Base-by-base conservation (phyloP, 2,888 invertebrate genomes). In the Meghimatium bilineatum region DNA sequence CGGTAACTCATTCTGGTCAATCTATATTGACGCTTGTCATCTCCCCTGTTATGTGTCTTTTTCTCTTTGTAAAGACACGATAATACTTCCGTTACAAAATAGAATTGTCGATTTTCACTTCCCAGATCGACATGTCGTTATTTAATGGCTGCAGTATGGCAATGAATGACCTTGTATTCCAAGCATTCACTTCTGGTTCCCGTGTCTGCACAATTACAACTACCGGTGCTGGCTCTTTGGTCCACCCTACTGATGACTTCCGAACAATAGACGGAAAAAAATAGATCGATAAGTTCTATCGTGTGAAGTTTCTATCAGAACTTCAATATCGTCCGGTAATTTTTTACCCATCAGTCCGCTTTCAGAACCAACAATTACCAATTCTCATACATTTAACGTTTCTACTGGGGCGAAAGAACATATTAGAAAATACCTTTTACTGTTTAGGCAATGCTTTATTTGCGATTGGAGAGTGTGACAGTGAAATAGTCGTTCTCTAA, bases 281-380 rank as follows among this genome's bases (percentile, higher is more conserved):
- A 29, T 26, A 49, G 79, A 79, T 79, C 79, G 79, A 79, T 79
- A 44, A 14, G 26, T 44, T 23, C 5, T 66, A 63, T 38, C 78
- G 66, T n/a, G 66, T 66, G 63, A 66, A 78, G 60, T 63, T 56
- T 77, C 63, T 49, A 67, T 49, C 69, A 79, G 14, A 49, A 69
- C 44, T 38, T 32, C 69, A 52, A 79, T 79, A 79, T 34, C 32
- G 49, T 44, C 52, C 69, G 49, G 67, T 67, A 38, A 44, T 79
- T 38, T 79, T 79, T 79, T 66, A 79, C 49, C 34, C 79, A 79
- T 79, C 79, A 79, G 34, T 29, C 38, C 14, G 66, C 78, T 63
- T 36, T 78, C 78, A 38, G 63, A 2, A 52, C 34, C 36, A 26
- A 44, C 32, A 56, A 34, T 56, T 34, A 52, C 32, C 34, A 36